Conservation (phyloP, 2,113 vertebrate genomes). For the Typhlomys cinereus region DNA sequence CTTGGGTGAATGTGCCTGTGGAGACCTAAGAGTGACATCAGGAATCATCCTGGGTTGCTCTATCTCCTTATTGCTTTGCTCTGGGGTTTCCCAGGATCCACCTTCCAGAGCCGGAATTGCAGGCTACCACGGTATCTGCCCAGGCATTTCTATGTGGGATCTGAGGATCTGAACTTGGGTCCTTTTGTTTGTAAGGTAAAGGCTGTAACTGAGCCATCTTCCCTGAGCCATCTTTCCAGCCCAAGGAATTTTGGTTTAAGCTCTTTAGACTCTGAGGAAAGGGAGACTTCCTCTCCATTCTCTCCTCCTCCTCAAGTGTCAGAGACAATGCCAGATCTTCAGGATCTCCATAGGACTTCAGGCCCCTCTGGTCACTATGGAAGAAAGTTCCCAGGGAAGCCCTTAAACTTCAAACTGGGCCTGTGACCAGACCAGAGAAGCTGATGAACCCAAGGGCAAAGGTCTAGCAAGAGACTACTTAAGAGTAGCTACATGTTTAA, state of each 20-base stretch:
- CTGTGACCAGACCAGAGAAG: background rate
- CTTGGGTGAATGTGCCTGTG: too few relatives aligned
- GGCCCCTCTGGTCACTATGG: background rate
- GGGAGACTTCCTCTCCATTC: background rate
- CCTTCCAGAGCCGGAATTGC: too few relatives aligned
- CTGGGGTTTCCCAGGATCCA: too few relatives aligned
- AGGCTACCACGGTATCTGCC: too few relatives aligned
- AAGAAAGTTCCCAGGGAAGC: background rate
- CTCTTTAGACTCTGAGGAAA: conserved; percentile 5
- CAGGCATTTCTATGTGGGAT: too few relatives aligned
- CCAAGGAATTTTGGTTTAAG: background rate
- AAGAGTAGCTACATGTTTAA: background rate
- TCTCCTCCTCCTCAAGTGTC: background rate
- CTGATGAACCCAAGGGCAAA: background rate
- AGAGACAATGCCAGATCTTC: background rate
- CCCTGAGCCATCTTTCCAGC: too few relatives aligned
- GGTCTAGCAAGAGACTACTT: background rate
- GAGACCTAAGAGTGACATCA: too few relatives aligned
- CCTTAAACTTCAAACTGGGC: background rate
- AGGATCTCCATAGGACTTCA: background rate
- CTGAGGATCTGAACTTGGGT: too few relatives aligned
- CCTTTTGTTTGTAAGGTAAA: too few relatives aligned
- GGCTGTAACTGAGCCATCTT: too few relatives aligned
- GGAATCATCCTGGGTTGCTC: too few relatives aligned
- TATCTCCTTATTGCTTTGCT: too few relatives aligned